Evolutionary conservation across 2,888 invertebrate species (phyloP).

Genomic region (Andrena hattorfiana): DNA sequence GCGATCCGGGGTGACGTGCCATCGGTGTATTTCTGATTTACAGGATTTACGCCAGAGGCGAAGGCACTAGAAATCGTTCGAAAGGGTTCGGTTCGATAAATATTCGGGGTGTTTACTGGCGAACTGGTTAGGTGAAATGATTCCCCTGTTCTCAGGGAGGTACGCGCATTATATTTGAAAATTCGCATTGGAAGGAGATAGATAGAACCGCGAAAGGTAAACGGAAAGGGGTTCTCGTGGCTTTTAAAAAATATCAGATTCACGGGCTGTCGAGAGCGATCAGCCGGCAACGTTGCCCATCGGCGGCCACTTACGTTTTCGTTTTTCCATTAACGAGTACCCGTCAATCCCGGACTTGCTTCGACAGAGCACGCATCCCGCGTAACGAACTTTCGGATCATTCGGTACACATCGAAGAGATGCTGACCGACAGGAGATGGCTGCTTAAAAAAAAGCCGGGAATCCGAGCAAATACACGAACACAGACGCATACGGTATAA

Average conservation of each 20-base stretch:
- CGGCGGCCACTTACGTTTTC: constrained; percentile 36
- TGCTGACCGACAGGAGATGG: constrained; percentile 51
- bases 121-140: too few species aligned
- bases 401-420: constrained; percentile 46
- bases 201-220: constrained; percentile 2
- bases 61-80: not conserved
- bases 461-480: constrained; percentile 56
- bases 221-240: not conserved
- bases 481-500: constrained; percentile 43
- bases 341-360: constrained; percentile 41
- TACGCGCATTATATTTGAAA: not conserved
- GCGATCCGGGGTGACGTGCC: not conserved
- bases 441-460: constrained; percentile 57
- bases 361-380: constrained; percentile 31
- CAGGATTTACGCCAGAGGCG: too few species aligned
- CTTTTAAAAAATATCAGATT: constrained; percentile 27
- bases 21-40: too few species aligned
- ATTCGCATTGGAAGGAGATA: not conserved
- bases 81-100: not conserved
- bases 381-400: constrained; percentile 53
- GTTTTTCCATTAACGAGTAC: constrained; percentile 55
- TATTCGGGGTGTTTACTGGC: too few species aligned
- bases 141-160: too few species aligned
- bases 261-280: constrained; percentile 15
- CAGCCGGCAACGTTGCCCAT: constrained; percentile 26